Conservation (phyloP, 2,113 vertebrate genomes). For the Cygnus buccinator region DNA sequence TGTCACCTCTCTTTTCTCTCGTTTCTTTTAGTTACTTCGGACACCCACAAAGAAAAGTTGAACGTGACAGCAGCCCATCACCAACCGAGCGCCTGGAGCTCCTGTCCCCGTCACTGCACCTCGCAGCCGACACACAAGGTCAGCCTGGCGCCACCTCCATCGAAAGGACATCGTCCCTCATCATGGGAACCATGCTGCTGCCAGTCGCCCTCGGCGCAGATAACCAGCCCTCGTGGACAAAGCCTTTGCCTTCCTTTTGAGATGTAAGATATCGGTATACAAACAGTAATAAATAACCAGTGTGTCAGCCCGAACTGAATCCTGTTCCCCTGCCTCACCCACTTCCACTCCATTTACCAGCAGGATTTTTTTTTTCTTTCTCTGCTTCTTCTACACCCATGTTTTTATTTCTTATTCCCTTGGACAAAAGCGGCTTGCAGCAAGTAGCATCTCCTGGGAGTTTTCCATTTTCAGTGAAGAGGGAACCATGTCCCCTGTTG, state of each 20-base stretch:
- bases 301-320: not conserved
- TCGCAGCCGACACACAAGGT: not conserved
- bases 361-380: not conserved
- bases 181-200: not conserved
- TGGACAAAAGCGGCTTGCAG: not conserved
- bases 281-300: slow-evolving; percentile 35
- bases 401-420: not conserved
- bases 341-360: slow-evolving; percentile 31
- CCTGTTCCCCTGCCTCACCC: slow-evolving; percentile 44
- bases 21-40: not conserved
- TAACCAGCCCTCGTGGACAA: not conserved
- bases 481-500: fast-evolving
- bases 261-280: slow-evolving; percentile 42
- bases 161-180: not conserved
- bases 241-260: slow-evolving; percentile 37
- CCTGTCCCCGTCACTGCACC: fast-evolving
- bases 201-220: not conserved
- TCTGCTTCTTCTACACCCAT: not conserved
- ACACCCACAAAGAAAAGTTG: not conserved
- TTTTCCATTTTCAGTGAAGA: not conserved
- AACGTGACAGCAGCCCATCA: not conserved
- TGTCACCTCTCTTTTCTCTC: not conserved
- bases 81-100: not conserved
- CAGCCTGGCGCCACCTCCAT: not conserved
- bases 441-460: not conserved